Conservation (phyloP, 30 jellyfish, hydroid and myxozoan genomes). For the Pseudorhiza aurosa region DNA sequence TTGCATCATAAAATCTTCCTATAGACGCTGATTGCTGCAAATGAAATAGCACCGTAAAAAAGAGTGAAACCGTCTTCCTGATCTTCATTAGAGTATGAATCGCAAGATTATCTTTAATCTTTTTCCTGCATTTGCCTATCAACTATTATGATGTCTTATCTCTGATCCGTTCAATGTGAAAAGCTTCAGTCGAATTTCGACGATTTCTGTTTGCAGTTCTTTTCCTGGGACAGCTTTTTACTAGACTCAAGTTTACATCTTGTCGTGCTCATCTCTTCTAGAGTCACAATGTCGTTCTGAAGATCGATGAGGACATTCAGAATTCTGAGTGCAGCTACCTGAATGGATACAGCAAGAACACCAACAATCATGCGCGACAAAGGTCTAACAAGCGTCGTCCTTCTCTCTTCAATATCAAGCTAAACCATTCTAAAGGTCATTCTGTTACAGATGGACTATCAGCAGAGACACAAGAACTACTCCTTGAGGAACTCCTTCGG, state of each 20-base stretch:
- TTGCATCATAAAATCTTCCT: too few species aligned
- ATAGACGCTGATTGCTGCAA: too few species aligned
- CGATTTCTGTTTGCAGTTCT: too few species aligned
- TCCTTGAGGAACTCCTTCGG: conserved; percentile 68
- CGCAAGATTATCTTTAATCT: too few species aligned
- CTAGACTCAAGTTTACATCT: background rate
- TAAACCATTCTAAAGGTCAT: conserved; percentile 12
- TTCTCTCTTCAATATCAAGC: conserved; percentile 23
- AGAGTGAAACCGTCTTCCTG: too few species aligned
- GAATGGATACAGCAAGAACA: conserved; percentile 38
- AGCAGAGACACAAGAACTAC: conserved; percentile 51
- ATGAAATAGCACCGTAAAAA: too few species aligned
- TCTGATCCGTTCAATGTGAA: too few species aligned
- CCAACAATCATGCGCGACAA: conserved; percentile 13
- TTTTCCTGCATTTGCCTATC: too few species aligned
- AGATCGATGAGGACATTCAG: conserved; percentile 29
- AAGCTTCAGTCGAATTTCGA: too few species aligned
- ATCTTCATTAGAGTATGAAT: too few species aligned
- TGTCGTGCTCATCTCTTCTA: background rate
- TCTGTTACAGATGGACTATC: conserved; percentile 15
- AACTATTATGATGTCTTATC: too few species aligned
- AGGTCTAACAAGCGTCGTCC: conserved; percentile 7
- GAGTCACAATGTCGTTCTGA: conserved; percentile 68
- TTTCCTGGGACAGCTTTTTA: background rate
- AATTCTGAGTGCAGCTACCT: conserved; percentile 21